These are phyloP conservation scores for Zootoca vivipara DNA, from an alignment of 2,113 vertebrate genomes.

Conservation along the genomic window DNA sequence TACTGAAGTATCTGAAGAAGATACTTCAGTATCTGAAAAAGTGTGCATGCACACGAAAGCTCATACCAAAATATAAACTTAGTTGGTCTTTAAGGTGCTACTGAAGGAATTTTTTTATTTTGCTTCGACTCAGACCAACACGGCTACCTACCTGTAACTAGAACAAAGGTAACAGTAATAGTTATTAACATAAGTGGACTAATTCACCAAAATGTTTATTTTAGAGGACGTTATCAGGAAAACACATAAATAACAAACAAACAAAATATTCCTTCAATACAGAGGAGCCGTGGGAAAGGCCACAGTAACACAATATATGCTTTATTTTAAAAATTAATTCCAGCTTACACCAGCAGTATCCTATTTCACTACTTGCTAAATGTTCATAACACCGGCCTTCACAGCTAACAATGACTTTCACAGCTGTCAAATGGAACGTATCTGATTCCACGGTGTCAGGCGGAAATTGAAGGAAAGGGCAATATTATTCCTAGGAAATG, in stretches of 20 bases:
- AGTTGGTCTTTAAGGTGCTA: no score
- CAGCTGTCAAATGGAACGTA: background rate
- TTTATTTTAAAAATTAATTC: conserved; percentile 10
- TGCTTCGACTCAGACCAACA: no score
- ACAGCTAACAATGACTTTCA: background rate
- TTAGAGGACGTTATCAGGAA: background rate
- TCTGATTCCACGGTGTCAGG: background rate
- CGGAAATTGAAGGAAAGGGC: background rate
- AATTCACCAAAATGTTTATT: background rate
- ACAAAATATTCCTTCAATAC: background rate
- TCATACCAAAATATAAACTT: no score
- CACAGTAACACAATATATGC: background rate
- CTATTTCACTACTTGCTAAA: background rate
- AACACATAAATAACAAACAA: background rate
- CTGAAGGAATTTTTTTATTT: no score
- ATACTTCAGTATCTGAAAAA: no score
- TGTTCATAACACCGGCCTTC: background rate
- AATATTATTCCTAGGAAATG: background rate
- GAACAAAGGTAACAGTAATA: background rate
- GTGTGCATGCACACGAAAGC: no score
- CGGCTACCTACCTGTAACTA: no score
- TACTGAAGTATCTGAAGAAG: no score
- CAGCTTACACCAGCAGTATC: background rate
- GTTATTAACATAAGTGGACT: background rate
- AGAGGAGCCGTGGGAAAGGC: background rate